These are phyloP conservation scores for Galemys pyrenaicus DNA, from an alignment of 2,113 vertebrate species.

Conservation along the genomic window DNA sequence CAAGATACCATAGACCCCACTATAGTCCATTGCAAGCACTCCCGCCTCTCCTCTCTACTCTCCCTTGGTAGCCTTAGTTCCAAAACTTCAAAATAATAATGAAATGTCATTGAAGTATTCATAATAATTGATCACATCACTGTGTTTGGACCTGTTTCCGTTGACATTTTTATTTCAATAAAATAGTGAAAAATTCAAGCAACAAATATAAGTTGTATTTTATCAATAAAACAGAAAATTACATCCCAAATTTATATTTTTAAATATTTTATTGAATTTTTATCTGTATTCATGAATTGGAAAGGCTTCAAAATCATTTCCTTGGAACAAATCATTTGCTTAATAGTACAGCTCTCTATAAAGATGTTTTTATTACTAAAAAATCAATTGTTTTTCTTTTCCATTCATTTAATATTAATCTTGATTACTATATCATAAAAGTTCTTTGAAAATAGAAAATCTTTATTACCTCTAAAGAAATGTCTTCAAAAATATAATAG, in stretches of 20 bases:
- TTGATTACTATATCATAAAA: slow-evolving; percentile 38
- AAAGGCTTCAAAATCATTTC: background rate
- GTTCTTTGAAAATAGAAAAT: slow-evolving; percentile 14
- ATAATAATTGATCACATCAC: background rate
- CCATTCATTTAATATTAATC: slow-evolving; percentile 34
- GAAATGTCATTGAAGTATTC: background rate
- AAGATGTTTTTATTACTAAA: slow-evolving; percentile 3
- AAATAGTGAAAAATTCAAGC: background rate
- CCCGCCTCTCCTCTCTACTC: too few relatives aligned
- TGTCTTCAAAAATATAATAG: slow-evolving; percentile 8
- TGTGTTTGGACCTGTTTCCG: background rate
- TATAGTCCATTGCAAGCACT: too few relatives aligned
- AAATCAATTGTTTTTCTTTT: slow-evolving; percentile 9
- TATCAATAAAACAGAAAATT: slow-evolving; percentile 5
- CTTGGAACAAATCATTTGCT: background rate
- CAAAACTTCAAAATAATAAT: background rate
- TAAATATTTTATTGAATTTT: background rate
- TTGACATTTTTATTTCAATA: background rate
- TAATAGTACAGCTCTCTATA: background rate
- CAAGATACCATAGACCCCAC: too few relatives aligned
- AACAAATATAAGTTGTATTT: background rate
- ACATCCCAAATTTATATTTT: background rate
- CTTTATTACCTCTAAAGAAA: background rate
- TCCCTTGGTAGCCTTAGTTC: too few relatives aligned
- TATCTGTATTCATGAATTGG: slow-evolving; percentile 1